Evolutionary conservation across 2,888 invertebrate species (phyloP), one percentile per base, ranked within the genome.

Genomic region (Caprella mutica): DNA sequence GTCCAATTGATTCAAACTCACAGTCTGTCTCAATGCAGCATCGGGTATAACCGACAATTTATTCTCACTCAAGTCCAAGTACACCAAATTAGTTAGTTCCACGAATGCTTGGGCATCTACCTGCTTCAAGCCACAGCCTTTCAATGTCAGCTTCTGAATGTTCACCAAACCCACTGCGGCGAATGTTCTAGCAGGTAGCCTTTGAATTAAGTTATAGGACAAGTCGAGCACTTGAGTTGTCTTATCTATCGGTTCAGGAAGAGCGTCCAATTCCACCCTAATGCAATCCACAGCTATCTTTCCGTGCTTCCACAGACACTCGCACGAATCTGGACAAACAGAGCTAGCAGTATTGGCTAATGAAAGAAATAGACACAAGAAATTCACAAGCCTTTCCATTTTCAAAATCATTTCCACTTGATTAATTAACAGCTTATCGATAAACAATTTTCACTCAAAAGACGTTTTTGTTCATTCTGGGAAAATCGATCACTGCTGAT

Each of bases 141-240:
- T 80, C 70, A 92, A 75, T 74, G 85, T 89, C 58, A 92, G 81
- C 70, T 86, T 81, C 75, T 92, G 92, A 66, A 92, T 77, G 75
- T 92, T 91, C 64, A 87, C 78, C 58, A 92, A 78, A 60, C 85
- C 86, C 35, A 85, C 83, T 67, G 83, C 79, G 59, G 82, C 78
- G 72, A 92, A 92, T 65, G 85, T 85, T 71, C 87, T 86, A 66
- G 84, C 82, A 72, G 85, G 86, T 68, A 92, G 78, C 12, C 51
- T 48, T 30, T 56, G 56, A 3, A 62, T 46, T 73, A 86, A 85
- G 75, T 91, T 92, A 65, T 84, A 84, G 65, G 89, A 89, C 72
- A 89, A 80, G 75, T 92, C 89, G 70, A 92, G 77, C 68, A 92
- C 90, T 77, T 92, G 92, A 29, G 90, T 91, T 67, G 84, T 86